A percentile compares a stretch with the other conserved stretches of the same genome.
phyloP scores from a whole-genome alignment of 2,888 invertebrate species.

The Diloba caeruleocephala region DNA sequence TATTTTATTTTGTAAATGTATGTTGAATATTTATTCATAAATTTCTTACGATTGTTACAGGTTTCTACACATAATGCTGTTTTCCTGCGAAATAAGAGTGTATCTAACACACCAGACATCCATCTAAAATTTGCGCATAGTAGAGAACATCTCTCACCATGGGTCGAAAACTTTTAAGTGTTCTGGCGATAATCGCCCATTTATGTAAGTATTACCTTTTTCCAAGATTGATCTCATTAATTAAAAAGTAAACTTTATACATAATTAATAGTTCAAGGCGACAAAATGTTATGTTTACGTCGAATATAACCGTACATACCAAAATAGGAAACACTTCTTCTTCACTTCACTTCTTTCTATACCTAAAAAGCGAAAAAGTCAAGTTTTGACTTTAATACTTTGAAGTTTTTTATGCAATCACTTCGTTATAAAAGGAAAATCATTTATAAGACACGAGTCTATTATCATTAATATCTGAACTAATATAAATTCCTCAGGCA shows the following conservation, averaged over 20 bases:
- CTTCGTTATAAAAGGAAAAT: slow-evolving; percentile 19
- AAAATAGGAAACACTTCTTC: too few relatives aligned
- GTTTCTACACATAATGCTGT: slow-evolving; percentile 52
- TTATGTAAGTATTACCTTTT: slow-evolving; percentile 77
- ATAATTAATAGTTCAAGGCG: too few relatives aligned
- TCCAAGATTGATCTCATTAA: too few relatives aligned
- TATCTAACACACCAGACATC: slow-evolving; percentile 46
- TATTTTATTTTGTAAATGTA: too few relatives aligned
- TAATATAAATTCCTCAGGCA: slow-evolving; percentile 38
- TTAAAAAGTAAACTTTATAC: too few relatives aligned
- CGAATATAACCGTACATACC: too few relatives aligned
- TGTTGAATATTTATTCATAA: neutral
- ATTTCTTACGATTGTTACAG: slow-evolving; percentile 59
- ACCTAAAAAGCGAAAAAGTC: too few relatives aligned
- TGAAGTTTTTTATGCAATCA: slow-evolving; percentile 6
- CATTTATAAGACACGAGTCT: too few relatives aligned
- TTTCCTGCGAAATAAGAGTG: slow-evolving; percentile 62
- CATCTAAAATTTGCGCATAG: slow-evolving; percentile 57
- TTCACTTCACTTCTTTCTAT: too few relatives aligned
- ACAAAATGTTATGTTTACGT: too few relatives aligned
- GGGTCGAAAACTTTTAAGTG: slow-evolving; percentile 69
- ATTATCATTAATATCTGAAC: slow-evolving; percentile 39
- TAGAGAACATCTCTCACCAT: slow-evolving; percentile 58
- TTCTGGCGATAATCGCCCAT: slow-evolving; percentile 74
- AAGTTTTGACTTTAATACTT: too few relatives aligned